Evolutionary conservation across 2,888 invertebrate genomes (phyloP), one percentile per base, ranked within the genome.

Genomic region (Ectemnius cavifrons): DNA sequence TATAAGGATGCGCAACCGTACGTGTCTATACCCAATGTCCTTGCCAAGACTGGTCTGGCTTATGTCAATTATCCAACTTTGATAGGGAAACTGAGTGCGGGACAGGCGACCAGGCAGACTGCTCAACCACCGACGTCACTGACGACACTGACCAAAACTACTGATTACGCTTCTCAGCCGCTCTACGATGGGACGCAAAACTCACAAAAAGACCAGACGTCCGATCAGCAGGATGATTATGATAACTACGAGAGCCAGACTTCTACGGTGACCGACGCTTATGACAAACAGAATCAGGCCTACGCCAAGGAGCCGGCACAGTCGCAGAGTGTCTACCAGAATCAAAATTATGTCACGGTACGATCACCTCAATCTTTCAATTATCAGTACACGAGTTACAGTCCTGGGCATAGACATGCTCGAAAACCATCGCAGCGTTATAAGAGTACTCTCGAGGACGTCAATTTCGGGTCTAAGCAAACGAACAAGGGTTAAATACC

Each of bases 21-120:
- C 59, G 23, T 81, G 5, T 37, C 79, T 0, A 61, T 72, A 0
- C 76, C 83, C 0, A 79, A 18, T 27, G 45, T 59, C 0, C 85
- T 88, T 4, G 85, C 85, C 1, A 90, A 90, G 59, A 83, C 89
- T 14, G 90, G 87, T 0, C 69, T 88, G 2, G 79, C 85, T 20
- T 90, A 89, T 47, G 83, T 87, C 18, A 76, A 86, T n/a, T 86
- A 86, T 75, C 86, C 86, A 0, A 73, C 67, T 0, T 79, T 84
- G 4, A 70, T 79, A 13, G 65, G 62, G 0, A 86, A 86, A 16
- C 4, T 84, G 4, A 85, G 79, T 46, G 73, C 78, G 2, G 85
- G 75, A 0, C 27, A 82, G 49, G 3, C 63, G 37, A 75, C 73
- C 16, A 62, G 69, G 4, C 79, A 78, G 2, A 27, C 65, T 3